phyloP scores from a whole-genome alignment of 1,140 invertebrate genomes.

The Thaumatotibia leucotreta region DNA sequence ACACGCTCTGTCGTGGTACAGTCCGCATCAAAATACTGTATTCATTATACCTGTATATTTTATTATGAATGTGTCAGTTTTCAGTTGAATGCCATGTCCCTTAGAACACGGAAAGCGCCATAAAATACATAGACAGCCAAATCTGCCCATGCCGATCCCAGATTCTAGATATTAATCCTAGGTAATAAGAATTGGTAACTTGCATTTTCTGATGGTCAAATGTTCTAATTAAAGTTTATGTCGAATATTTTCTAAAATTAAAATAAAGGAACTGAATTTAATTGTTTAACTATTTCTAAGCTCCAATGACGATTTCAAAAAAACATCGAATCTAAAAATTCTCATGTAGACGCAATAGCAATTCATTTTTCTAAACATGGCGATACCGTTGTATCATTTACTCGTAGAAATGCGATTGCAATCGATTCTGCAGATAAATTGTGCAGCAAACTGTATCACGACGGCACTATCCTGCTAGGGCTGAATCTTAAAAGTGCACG shows the following conservation, averaged over 20 bases:
- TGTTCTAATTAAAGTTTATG: too few species aligned
- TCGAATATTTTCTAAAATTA: too few species aligned
- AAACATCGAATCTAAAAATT: background rate
- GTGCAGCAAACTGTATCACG: background rate
- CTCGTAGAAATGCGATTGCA: background rate
- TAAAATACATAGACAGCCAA: too few species aligned
- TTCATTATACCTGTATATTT: too few species aligned
- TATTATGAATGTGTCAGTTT: too few species aligned
- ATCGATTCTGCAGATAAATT: background rate
- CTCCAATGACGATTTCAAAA: background rate
- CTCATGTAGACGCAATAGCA: background rate
- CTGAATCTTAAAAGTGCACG: background rate
- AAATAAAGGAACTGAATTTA: too few species aligned
- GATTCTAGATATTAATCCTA: too few species aligned
- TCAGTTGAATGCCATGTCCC: too few species aligned
- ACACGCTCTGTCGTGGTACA: background rate
- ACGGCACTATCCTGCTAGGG: background rate
- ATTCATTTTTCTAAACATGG: background rate
- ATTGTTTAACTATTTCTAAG: background rate
- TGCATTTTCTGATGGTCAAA: too few species aligned
- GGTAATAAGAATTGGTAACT: too few species aligned
- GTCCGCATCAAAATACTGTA: background rate
- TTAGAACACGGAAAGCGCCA: too few species aligned
- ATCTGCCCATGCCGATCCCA: too few species aligned
- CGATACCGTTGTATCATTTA: background rate